Base-by-base conservation (phyloP, 1,140 invertebrate genomes). In the Chironomus tepperi region DNA sequence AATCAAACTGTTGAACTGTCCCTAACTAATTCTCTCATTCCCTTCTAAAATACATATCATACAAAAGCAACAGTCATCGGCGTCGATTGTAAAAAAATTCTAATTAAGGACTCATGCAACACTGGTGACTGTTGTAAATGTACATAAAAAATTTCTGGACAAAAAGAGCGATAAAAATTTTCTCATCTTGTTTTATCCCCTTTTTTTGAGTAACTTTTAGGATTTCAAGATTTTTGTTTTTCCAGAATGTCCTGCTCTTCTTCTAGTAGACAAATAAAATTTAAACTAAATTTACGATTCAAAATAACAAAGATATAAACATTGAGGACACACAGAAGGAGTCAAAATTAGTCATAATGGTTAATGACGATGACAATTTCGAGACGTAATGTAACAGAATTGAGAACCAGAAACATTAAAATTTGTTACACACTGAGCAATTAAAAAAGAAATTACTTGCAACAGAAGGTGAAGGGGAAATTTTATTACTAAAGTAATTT, bases 311-410 rank as follows among this genome's bases (percentile, higher is more conserved):
- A 57, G 9, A 3, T 10, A 12, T 57, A 21, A 70, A 70, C 16
- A 21, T 18, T 70, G 16, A 21, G 18, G 65, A 21, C n/a, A 70
- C 16, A 21, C 9, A 18, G 16, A 21, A 70, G 65, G 65, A 70
- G 65, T 70, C 65, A 70, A 70, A 70, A 70, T 70, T 70, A 19
- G 65, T 70, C 65, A 70, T 70, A 70, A 70, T 21, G 47, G 65
- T 70, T 70, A 70, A 70, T 70, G 65, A 70, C 65, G 65, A 70
- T 21, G 19, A 70, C 16, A 19, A 70, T 19, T 19, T 18, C 7
- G 47, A n/a, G 7, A 57, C 5, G 47, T 10, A 57, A 57, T 57
- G 18, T 19, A 70, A 21, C 65, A 9, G 65, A 21, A 8, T 70
- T 10, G 65, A 21, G 16, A 70, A 70, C 19, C 65, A 70, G 16